Conservation (phyloP, 2,113 vertebrate species). For the Melanostigma gelatinosum region DNA sequence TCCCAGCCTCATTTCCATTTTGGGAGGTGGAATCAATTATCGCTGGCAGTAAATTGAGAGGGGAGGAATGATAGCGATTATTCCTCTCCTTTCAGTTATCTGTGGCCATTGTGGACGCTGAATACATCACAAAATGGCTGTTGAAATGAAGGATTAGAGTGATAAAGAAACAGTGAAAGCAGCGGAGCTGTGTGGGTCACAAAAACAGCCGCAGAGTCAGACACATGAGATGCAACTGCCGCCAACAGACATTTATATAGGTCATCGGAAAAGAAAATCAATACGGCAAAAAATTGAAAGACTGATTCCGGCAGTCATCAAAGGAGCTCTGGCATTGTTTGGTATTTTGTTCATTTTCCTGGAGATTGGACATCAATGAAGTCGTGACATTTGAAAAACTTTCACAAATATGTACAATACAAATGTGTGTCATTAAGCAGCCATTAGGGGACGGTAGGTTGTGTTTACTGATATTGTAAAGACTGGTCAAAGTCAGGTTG, state of each 20-base stretch:
- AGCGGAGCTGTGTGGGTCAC: constrained; percentile 40
- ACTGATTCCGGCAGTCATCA: constrained; percentile 56
- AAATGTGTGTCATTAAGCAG: not conserved
- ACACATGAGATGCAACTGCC: constrained; percentile 52
- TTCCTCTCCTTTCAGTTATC: constrained; percentile 63
- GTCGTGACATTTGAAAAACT: constrained; percentile 42
- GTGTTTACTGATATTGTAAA: not conserved
- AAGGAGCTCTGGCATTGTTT: constrained; percentile 29
- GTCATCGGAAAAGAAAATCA: constrained; percentile 65
- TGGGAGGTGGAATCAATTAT: constrained; percentile 56
- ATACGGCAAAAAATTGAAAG: constrained; percentile 49
- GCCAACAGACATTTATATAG: constrained; percentile 56
- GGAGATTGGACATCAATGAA: constrained; percentile 26
- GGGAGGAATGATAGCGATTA: constrained; percentile 33
- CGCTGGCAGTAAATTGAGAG: constrained; percentile 44
- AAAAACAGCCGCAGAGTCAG: constrained; percentile 36
- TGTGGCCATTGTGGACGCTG: constrained; percentile 47
- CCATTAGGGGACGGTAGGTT: not conserved
- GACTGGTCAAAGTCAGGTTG: not conserved
- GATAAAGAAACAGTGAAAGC: constrained; percentile 55
- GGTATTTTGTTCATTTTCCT: constrained; percentile 51
- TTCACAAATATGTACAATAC: not conserved
- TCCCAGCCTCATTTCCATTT: constrained; percentile 34
- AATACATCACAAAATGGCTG: constrained; percentile 61
- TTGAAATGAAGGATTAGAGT: constrained; percentile 71